Evolutionary conservation across 2,113 vertebrate genomes (phyloP).

Genomic region (Rana temporaria): DNA sequence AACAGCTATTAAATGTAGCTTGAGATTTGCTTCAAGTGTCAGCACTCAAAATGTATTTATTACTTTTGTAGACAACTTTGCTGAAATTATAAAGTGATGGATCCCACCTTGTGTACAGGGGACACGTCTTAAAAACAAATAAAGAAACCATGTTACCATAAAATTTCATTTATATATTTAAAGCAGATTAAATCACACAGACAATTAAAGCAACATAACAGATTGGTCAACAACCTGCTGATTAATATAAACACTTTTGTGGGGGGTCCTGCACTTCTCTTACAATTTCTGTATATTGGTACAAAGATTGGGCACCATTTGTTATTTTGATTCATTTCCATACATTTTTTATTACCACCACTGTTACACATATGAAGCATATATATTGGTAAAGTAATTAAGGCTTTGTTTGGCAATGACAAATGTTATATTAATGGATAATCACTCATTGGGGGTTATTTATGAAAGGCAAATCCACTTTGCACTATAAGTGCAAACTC

Average conservation of each 20-base stretch:
- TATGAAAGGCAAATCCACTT: too few relatives aligned
- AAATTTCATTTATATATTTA: constrained; percentile 53
- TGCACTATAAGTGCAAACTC: too few relatives aligned
- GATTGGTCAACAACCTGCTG: constrained; percentile 91
- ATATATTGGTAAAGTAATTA: too few relatives aligned
- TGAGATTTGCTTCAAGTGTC: too few relatives aligned
- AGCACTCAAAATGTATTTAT: background rate
- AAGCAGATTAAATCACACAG: constrained; percentile 64
- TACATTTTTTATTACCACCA: too few relatives aligned
- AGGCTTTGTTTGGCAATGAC: too few relatives aligned
- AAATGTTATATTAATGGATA: too few relatives aligned
- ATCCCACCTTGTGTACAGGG: background rate
- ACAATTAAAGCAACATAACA: constrained; percentile 69
- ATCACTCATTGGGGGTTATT: too few relatives aligned
- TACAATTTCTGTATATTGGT: constrained; percentile 69
- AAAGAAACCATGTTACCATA: background rate
- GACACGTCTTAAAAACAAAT: background rate
- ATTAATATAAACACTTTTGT: constrained; percentile 62
- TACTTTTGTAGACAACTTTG: background rate
- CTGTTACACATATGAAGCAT: constrained; percentile 5
- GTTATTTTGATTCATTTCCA: background rate
- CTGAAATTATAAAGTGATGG: background rate
- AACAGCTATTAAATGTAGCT: too few relatives aligned
- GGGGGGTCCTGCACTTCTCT: too few relatives aligned
- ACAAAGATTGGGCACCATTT: constrained; percentile 68